Base-by-base conservation (phyloP, 2,888 invertebrate species). In the Epicampocera succincta region DNA sequence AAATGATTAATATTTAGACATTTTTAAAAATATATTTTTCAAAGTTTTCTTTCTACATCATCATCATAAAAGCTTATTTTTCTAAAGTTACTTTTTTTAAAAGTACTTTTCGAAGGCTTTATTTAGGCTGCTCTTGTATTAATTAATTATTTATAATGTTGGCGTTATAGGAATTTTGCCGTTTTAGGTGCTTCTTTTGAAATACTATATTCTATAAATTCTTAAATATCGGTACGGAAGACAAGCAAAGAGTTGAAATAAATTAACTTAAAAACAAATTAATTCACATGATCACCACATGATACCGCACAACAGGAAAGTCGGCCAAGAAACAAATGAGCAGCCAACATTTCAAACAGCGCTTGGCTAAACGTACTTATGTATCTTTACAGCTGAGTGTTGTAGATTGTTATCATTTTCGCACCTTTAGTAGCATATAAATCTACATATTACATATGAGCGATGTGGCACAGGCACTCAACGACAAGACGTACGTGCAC, bases 401-500 rank as follows among this genome's bases (percentile, higher is more conserved):
- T 76, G 73, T 80, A 80, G 79, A 82, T 84, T 80, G 83, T 81
- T 83, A 84, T 84, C 81, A 79, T 84, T 84, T 83, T 84, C 83
- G 81, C 84, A 84, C 84, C 84, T 83, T 83, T 81, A 56, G 84
- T 83, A 79, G 77, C 80, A 76, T 82, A 84, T 84, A 84, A 84
- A 83, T 84, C 84, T 82, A 66, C 78, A 82, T 82, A 82, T 82
- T 82, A 82, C 78, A 82, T 78, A 75, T 82, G 82, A 82, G 66
- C 82, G 78, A 75, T 82, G 78, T 71, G 71, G 78, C 71, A 65
- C 48, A 77, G 40, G 60, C 82, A 68, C 73, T 65, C 56, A 77
- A 50, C 58, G 6, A 29, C 50, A 50, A 65, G 6, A 29, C 50
- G 38, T 9, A 54, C n/a, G 54, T n/a, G n/a, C 60, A 44, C 40